Base-by-base conservation (phyloP, 2,888 invertebrate species). In the Sphecodes monilicornis region DNA sequence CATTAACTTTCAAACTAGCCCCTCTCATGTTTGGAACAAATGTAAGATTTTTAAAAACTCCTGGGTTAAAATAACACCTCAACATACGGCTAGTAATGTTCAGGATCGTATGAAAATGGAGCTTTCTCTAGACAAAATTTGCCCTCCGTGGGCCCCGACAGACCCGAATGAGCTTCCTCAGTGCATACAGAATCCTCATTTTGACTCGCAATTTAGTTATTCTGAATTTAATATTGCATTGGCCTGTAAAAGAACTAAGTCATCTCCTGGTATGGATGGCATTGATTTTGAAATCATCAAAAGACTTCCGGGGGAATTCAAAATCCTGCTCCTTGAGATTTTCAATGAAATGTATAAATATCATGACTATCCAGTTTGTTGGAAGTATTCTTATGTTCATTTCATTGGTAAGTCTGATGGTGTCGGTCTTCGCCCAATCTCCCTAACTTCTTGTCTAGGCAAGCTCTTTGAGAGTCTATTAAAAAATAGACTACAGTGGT, bases 241-340 rank as follows among this genome's bases (percentile, higher is more conserved):
- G 13, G 60, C 11, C 29, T 60, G 29, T 29, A 60, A n/a, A 73
- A 54, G 32, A n/a, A 57, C 6, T 60, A 73, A 57, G 10, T 76
- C 66, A 22, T 66, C 68, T 26, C 46, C 68, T 1, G 68, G 76
- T 22, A 66, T 64, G 29, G 76, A 68, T 36, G 76, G 68, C 1
- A 68, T 76, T 11, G 68, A 76, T 29, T 68, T 68, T 50, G 36
- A 68, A 1, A 36, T 76, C 32, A 13, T 76, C 3, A 68, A 76
- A 50, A 43, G n/a, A 1, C 32, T 68, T 8, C 50, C 76, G 0
- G 18, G 13, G 10, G 68, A 66, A 22, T 76, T 22, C 22, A 46
- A 76, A 66, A 11, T 66, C 32, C 43, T 66, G 13, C 39, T 66
- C 6, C 22, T 76, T n/a, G 32, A 76, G n/a, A 68, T 76, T 4